Percentiles rank a stretch among this genome's conserved stretches.
These are phyloP conservation scores for Leucoma salicis DNA, from an alignment of 2,888 invertebrate species.

Conservation along the genomic window DNA sequence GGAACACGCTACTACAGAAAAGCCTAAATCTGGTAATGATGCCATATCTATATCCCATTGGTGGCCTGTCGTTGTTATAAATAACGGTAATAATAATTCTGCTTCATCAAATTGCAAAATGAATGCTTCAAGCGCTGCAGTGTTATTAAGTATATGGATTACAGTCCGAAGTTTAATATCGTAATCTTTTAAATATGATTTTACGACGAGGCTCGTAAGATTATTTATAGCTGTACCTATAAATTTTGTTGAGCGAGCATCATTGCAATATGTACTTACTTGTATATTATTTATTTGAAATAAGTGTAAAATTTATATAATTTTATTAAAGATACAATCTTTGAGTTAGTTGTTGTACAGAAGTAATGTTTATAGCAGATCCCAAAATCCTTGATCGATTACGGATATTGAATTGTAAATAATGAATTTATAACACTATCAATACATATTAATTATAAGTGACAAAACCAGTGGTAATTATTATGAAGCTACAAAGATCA, in stretches of 20 bases:
- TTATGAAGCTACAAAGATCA: too few species aligned
- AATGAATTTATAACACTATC: too few species aligned
- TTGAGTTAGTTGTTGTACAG: too few species aligned
- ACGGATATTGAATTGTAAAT: too few species aligned
- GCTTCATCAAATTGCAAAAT: slow-evolving; percentile 45
- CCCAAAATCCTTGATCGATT: too few species aligned
- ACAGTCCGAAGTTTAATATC: slow-evolving; percentile 39
- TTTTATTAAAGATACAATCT: too few species aligned
- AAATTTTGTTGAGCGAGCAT: slow-evolving; percentile 7
- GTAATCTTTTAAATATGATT: slow-evolving; percentile 17
- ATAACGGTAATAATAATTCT: slow-evolving; percentile 42
- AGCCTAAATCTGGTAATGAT: slow-evolving; percentile 51
- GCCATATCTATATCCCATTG: slow-evolving; percentile 70
- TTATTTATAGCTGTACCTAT: neutral
- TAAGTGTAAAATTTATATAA: neutral
- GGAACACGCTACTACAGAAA: slow-evolving; percentile 61
- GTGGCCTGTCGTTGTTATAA: slow-evolving; percentile 71
- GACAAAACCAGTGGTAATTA: too few species aligned
- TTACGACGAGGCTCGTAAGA: slow-evolving; percentile 1
- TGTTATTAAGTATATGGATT: slow-evolving; percentile 48
- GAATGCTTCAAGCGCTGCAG: slow-evolving; percentile 31
- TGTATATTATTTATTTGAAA: slow-evolving; percentile 22
- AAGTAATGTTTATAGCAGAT: too few species aligned
- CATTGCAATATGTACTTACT: slow-evolving; percentile 64
- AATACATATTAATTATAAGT: too few species aligned